Percentiles rank a stretch among this genome's conserved stretches.
These are phyloP conservation scores for Scomber colias DNA, from an alignment of 2,113 vertebrate genomes.

Conservation along the genomic window DNA sequence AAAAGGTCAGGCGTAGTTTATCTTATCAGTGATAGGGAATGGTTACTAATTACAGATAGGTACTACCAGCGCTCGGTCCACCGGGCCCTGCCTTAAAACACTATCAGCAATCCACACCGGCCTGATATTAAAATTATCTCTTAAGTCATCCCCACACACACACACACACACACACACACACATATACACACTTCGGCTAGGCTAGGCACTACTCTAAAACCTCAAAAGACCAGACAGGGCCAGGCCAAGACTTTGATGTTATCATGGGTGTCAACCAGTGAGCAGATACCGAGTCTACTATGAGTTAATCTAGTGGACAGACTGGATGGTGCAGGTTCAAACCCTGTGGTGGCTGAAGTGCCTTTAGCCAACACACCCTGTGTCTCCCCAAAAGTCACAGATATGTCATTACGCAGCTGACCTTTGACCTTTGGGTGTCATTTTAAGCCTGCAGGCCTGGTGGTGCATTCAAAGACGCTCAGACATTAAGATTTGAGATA, in stretches of 20 bases:
- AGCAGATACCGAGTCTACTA: conserved; percentile 27
- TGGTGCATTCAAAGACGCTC: conserved; percentile 1
- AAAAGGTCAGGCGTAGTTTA: conserved; percentile 89
- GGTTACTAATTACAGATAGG: conserved; percentile 91
- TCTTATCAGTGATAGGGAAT: conserved; percentile 89
- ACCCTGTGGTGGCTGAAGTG: background rate
- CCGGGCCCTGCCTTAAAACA: conserved; percentile 83
- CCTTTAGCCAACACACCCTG: conserved; percentile 1
- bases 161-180: conserved; percentile 34
- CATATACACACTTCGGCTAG: background rate
- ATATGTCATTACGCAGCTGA: background rate
- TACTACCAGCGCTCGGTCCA: conserved; percentile 81
- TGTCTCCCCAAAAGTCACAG: background rate
- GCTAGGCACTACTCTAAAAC: conserved; percentile 6
- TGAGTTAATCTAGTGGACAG: conserved; percentile 14
- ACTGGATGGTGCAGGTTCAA: conserved; percentile 3
- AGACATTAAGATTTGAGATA: background rate
- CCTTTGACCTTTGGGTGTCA: no score
- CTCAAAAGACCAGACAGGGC: conserved; percentile 27
- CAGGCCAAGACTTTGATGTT: conserved; percentile 31
- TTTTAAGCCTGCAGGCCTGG: no score
- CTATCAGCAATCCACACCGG: conserved; percentile 87
- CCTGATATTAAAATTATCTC: conserved; percentile 87
- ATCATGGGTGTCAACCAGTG: conserved; percentile 37
- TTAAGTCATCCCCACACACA: conserved; percentile 65